phyloP scores from a whole-genome alignment of 2,888 invertebrate genomes.

The Helobdella robusta region DNA sequence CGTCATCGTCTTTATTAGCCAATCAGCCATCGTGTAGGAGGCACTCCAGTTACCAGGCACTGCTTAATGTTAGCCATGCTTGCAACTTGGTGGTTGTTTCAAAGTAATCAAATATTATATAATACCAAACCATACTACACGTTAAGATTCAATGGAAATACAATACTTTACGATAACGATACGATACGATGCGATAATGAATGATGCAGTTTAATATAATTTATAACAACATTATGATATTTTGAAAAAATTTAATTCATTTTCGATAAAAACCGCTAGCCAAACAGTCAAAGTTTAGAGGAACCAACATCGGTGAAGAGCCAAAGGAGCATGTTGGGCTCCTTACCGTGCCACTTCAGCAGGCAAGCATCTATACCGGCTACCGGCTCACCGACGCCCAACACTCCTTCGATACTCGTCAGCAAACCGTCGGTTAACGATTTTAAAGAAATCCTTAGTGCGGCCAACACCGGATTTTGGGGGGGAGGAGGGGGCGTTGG shows the following conservation, averaged over 20 bases:
- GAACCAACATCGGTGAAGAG: not conserved
- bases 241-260: too few species aligned
- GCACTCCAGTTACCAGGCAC: conserved; percentile 24
- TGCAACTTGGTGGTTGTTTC: too few species aligned
- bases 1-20: too few species aligned
- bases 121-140: too few species aligned
- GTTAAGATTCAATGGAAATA: too few species aligned
- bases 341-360: not conserved
- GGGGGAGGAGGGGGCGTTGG: not conserved
- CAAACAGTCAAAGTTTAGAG: conserved; percentile 5
- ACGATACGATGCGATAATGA: too few species aligned
- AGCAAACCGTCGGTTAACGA: conserved; percentile 15
- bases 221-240: too few species aligned
- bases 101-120: too few species aligned
- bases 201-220: too few species aligned
- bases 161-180: too few species aligned
- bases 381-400: not conserved
- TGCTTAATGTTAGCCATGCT: too few species aligned
- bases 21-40: conserved; percentile 10
- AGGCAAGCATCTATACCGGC: not conserved
- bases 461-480: not conserved
- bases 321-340: not conserved
- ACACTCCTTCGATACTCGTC: conserved; percentile 17
- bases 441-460: conserved; percentile 10
- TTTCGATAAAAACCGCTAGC: too few species aligned